Base-by-base conservation (phyloP, 2,797 vertebrate genomes). In the Cuniculus paca region DNA sequence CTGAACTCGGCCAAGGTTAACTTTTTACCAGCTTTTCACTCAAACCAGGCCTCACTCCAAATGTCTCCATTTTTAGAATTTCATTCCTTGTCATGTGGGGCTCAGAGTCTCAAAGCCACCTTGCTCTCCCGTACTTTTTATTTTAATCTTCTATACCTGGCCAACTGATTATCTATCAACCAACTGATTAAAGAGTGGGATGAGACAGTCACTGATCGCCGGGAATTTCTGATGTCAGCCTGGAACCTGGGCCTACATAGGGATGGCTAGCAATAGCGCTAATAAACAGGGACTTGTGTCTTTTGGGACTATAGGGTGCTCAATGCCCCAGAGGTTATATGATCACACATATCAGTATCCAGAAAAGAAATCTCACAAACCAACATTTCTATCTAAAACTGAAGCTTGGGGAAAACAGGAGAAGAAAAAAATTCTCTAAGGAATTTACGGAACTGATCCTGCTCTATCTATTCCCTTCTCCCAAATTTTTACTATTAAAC, bases 11-110 rank as follows among this genome's bases (percentile, higher is more conserved):
- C 63, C 39, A 97, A 77, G 19, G 13, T 36, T 87, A 93, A 45
- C 45, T 83, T 83, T 84, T 95, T 70, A 90, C 93, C 70, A 91
- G 50, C 45, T 96, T 95, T 97, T 85, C 84, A 93, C 34, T 83
- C 83, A 91, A 95, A 75, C 12, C 17, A 92, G 65, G 28, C 34
- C 58, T 42, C 42, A 39, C 22, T 77, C 42, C 68, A 91, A 86
- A 86, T 14, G 22, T 36, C 65, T 88, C 48, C 31, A 60, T 82
- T 94, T 93, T 63, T 31, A 91, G 86, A 95, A 91, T 94, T 45
- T 60, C 36, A 87, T 89, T 87, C 61, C n/a, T 63, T 68, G 70
- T 94, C 83, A 50, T 77, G 22, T 28, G 24, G 61, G 20, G 58
- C n/a, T 72, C 8, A n/a, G 0, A 0, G 5, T 13, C 45, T 97